Conservation (phyloP, 2,113 vertebrate species). For the Sus scrofa region DNA sequence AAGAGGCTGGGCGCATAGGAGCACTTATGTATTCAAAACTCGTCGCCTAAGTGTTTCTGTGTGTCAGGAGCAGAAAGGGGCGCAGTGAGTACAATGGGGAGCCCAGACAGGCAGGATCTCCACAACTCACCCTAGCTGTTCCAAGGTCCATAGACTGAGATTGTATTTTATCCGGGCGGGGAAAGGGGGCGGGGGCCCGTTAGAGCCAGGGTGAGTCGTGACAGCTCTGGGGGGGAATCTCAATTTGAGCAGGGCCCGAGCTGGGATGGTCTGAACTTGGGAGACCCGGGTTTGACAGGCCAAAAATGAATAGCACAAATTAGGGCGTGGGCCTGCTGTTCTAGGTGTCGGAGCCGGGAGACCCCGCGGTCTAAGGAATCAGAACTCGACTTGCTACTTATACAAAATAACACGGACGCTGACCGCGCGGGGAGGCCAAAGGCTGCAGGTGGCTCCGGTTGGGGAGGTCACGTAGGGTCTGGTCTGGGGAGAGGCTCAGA, state of each 20-base stretch:
- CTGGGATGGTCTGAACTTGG: not conserved
- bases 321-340: not conserved
- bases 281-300: not conserved
- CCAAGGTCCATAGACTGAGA: not conserved
- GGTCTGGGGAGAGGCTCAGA: no score
- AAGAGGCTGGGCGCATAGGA: not conserved
- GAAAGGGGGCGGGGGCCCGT: no score
- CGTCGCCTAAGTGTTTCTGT: not conserved
- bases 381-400: no score
- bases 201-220: not conserved
- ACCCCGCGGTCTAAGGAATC: not conserved
- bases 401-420: no score
- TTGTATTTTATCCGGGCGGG: not conserved
- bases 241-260: not conserved
- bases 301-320: not conserved
- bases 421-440: not conserved
- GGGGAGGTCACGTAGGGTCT: not conserved
- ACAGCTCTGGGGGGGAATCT: not conserved
- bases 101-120: not conserved
- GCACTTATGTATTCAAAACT: not conserved
- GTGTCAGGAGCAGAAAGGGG: not conserved
- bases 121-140: not conserved
- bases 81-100: not conserved
- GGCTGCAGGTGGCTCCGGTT: not conserved
- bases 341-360: not conserved